Evolutionary conservation across 2,888 invertebrate species (phyloP).

Genomic region (Ichneumon xanthorius): DNA sequence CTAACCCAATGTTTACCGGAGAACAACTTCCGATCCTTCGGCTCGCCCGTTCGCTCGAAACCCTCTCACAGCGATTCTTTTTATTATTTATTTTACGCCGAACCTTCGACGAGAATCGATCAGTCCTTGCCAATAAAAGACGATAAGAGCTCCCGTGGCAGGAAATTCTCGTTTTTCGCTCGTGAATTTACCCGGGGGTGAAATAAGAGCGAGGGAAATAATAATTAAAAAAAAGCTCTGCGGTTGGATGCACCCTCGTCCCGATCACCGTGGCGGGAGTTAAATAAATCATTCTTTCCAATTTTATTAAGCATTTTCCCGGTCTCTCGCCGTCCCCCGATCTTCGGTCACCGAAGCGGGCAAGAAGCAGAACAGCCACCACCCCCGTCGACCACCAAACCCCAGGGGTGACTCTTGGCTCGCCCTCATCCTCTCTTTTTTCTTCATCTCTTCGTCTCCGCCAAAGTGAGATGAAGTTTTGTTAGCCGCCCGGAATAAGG

Average conservation of each 20-base stretch:
- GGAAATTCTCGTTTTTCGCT: conserved; percentile 16
- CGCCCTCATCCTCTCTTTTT: conserved; percentile 29
- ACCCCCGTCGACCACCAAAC: conserved; percentile 66
- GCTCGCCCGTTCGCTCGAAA: conserved; percentile 29
- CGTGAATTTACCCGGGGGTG: conserved; percentile 6
- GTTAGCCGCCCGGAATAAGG: conserved; percentile 34
- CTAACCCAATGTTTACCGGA: conserved; percentile 76
- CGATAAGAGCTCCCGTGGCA: background rate
- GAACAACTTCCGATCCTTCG: conserved; percentile 47
- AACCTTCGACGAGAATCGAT: conserved; percentile 2
- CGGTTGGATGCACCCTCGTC: conserved; percentile 51
- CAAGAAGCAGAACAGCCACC: conserved; percentile 53
- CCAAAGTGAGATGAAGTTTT: conserved; percentile 64
- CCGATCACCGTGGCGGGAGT: conserved; percentile 73
- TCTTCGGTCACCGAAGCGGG: conserved; percentile 47
- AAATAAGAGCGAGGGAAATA: background rate
- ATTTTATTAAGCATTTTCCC: conserved; percentile 78
- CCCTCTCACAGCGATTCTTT: conserved; percentile 14
- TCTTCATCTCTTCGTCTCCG: conserved; percentile 40
- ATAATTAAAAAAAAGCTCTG: conserved; percentile 34
- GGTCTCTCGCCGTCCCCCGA: conserved; percentile 45
- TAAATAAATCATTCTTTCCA: conserved; percentile 81
- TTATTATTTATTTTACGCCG: background rate
- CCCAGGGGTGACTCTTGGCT: conserved; percentile 72
- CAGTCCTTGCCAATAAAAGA: conserved; percentile 14